phyloP scores from a whole-genome alignment of 2,888 invertebrate genomes.

The Orthosia cruda region DNA sequence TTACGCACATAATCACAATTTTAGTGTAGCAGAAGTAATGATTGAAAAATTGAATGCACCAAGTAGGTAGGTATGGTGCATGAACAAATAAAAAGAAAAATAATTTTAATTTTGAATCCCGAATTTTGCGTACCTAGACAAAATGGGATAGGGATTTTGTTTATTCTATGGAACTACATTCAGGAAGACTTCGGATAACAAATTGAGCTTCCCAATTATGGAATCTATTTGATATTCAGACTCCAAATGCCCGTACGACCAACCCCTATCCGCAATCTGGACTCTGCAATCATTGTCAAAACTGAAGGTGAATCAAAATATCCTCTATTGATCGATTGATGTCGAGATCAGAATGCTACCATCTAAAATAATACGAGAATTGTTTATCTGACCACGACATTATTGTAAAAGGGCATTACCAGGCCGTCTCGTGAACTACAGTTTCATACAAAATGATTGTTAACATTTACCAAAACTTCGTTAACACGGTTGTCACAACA shows the following conservation, averaged over 20 bases:
- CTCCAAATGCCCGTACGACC: too few relatives aligned
- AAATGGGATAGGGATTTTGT: background rate
- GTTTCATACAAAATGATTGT: background rate
- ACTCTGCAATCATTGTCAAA: background rate
- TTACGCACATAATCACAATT: slow-evolving; percentile 27
- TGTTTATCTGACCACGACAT: too few relatives aligned
- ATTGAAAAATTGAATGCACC: background rate
- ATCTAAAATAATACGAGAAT: too few relatives aligned
- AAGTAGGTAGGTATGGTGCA: background rate
- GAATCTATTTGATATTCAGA: background rate
- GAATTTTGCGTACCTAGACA: background rate
- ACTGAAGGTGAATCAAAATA: too few relatives aligned
- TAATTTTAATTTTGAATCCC: background rate
- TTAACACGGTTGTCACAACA: slow-evolving; percentile 5
- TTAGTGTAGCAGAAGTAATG: background rate
- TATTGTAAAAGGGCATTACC: background rate
- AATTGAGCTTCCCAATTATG: background rate
- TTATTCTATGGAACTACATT: background rate
- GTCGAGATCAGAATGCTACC: too few relatives aligned
- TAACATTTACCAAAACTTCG: background rate
- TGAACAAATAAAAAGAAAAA: background rate
- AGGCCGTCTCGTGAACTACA: background rate
- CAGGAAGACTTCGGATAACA: background rate
- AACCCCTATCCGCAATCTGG: too few relatives aligned
- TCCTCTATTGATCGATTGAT: too few relatives aligned